phyloP scores from a whole-genome alignment of 2,888 invertebrate species.

The Rapana venosa region DNA sequence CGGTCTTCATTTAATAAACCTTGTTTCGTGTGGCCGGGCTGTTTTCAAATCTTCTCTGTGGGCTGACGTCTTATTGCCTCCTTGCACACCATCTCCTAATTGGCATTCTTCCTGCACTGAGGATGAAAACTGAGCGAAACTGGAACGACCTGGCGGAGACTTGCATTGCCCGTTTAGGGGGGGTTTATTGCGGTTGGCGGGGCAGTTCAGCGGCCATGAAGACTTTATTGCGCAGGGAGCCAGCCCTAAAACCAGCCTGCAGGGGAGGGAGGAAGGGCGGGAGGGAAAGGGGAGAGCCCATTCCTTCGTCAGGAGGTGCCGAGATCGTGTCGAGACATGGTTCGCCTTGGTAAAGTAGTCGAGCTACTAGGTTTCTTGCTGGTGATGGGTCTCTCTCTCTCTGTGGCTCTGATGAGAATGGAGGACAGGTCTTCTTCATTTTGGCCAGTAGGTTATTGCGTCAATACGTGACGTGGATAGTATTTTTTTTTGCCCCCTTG shows the following conservation, averaged over 20 bases:
- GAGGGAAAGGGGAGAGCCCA: neutral
- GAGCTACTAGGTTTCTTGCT: no score
- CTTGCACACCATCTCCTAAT: conserved; percentile 23
- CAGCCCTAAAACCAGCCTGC: neutral
- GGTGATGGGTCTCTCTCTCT: no score
- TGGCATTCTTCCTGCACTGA: conserved; percentile 3
- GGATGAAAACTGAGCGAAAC: neutral
- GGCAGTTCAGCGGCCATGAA: conserved; percentile 3
- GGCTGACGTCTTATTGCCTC: conserved; percentile 2
- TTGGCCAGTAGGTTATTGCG: no score
- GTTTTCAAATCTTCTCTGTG: neutral
- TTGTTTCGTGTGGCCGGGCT: neutral
- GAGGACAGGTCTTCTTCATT: no score
- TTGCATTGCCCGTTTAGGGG: neutral
- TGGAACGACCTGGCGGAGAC: neutral
- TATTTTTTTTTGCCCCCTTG: no score
- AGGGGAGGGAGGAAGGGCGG: neutral
- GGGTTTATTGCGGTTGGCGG: conserved; percentile 23
- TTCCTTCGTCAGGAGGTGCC: no score
- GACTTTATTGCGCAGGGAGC: conserved; percentile 10
- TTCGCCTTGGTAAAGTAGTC: no score
- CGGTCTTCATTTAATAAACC: conserved; percentile 30
- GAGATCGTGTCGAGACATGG: no score
- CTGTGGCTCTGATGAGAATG: no score
- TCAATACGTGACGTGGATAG: no score